Conservation (phyloP, 2,888 invertebrate species). For the Thumatha senex region DNA sequence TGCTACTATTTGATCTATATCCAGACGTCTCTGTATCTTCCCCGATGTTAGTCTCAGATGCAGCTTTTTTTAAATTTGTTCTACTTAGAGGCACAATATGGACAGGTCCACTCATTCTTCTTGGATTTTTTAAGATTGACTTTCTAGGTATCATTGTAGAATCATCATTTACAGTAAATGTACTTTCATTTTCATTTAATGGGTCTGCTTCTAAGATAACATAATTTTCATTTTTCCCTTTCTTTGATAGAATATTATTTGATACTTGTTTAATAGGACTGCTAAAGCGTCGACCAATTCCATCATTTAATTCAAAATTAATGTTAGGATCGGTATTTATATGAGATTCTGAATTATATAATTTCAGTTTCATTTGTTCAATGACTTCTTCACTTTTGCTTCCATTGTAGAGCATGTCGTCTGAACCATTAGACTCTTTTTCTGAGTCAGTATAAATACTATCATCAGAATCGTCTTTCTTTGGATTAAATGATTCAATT, state of each 20-base stretch:
- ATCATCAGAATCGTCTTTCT: slow-evolving; percentile 54
- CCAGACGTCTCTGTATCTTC: slow-evolving; percentile 82
- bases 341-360: slow-evolving; percentile 17
- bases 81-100: slow-evolving; percentile 32
- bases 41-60: slow-evolving; percentile 46
- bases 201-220: slow-evolving; percentile 49
- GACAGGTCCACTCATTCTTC: slow-evolving; percentile 50
- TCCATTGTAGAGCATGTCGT: slow-evolving; percentile 51
- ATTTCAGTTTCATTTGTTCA: slow-evolving; percentile 53
- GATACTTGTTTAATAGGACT: slow-evolving; percentile 58
- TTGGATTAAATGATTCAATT: slow-evolving; percentile 35
- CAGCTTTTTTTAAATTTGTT: slow-evolving; percentile 24
- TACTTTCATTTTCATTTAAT: slow-evolving; percentile 28
- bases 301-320: slow-evolving; percentile 30
- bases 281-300: slow-evolving; percentile 53
- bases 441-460: slow-evolving; percentile 75
- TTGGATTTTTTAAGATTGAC: slow-evolving; percentile 65
- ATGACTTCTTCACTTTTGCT: slow-evolving; percentile 54
- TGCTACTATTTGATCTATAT: slow-evolving; percentile 78
- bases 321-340: slow-evolving; percentile 29
- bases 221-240: slow-evolving; percentile 35
- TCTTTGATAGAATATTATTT: slow-evolving; percentile 49
- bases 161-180: slow-evolving; percentile 38
- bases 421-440: slow-evolving; percentile 70
- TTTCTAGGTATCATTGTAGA: slow-evolving; percentile 53